Conservation (phyloP, 2,113 vertebrate species). For the Dicentrarchus labrax region DNA sequence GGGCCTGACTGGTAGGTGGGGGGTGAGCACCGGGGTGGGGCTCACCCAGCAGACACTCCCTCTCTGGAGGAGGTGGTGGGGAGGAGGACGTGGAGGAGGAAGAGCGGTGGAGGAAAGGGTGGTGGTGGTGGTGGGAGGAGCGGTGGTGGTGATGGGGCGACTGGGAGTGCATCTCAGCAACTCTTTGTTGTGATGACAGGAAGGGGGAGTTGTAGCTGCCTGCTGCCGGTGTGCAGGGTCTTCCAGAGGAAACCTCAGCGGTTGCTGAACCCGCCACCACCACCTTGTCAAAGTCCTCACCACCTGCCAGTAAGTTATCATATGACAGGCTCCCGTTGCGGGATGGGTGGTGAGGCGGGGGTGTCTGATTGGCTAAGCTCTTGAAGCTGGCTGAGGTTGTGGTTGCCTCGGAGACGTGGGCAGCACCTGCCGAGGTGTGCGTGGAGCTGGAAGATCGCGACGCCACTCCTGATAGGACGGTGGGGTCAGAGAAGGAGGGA, state of each 20-base stretch:
- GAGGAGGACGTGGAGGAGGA: slow-evolving; percentile 83
- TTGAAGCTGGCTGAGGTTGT: slow-evolving; percentile 94
- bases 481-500: slow-evolving; percentile 88
- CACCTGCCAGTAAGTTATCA: slow-evolving; percentile 91
- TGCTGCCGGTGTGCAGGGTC: slow-evolving; percentile 77
- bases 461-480: slow-evolving; percentile 84
- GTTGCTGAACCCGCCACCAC: slow-evolving; percentile 60
- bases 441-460: slow-evolving; percentile 93
- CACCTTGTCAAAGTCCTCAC: slow-evolving; percentile 89
- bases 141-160: slow-evolving; percentile 75
- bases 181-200: slow-evolving; percentile 89
- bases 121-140: slow-evolving; percentile 70
- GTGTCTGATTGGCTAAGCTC: slow-evolving; percentile 94
- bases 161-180: slow-evolving; percentile 87
- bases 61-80: slow-evolving; percentile 69
- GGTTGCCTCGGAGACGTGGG: slow-evolving; percentile 88
- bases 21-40: slow-evolving; percentile 35
- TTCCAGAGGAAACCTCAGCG: slow-evolving; percentile 75
- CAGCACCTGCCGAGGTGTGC: slow-evolving; percentile 80
- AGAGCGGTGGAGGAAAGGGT: slow-evolving; percentile 79
- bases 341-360: slow-evolving; percentile 72
- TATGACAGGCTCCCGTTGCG: slow-evolving; percentile 95
- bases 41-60: slow-evolving; percentile 77
- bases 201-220: slow-evolving; percentile 92
- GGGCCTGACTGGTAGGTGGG: slow-evolving; percentile 29